Evolutionary conservation across 2,888 invertebrate species (phyloP).

Genomic region (Ophraella communa): DNA sequence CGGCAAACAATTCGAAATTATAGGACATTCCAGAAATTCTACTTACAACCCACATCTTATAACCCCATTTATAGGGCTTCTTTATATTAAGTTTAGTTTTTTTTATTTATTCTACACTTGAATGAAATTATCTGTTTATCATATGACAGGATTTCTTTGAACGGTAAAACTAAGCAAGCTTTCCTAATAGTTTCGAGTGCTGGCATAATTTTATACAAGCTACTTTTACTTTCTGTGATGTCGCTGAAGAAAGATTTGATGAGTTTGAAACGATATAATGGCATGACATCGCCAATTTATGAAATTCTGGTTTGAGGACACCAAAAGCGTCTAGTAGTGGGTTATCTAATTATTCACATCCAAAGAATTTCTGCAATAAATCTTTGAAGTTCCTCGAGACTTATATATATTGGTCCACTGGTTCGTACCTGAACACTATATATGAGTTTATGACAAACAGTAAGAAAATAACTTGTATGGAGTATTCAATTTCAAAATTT

Average conservation of each 20-base stretch:
- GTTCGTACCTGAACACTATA: too few relatives aligned
- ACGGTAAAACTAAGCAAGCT: not conserved
- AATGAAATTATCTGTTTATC: constrained; percentile 8
- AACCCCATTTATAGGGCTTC: constrained; percentile 50
- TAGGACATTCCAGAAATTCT: constrained; percentile 42
- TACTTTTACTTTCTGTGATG: constrained; percentile 11
- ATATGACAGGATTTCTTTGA: not conserved
- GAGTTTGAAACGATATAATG: constrained; percentile 26
- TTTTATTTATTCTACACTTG: not conserved
- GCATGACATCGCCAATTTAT: constrained; percentile 23
- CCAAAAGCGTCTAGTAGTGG: constrained; percentile 17
- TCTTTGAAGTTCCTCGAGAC: too few relatives aligned
- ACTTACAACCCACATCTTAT: constrained; percentile 46
- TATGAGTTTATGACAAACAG: too few relatives aligned
- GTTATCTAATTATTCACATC: too few relatives aligned
- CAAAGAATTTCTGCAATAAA: too few relatives aligned
- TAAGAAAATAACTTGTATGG: too few relatives aligned
- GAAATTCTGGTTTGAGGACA: constrained; percentile 27
- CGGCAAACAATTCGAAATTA: constrained; percentile 43
- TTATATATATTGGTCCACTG: too few relatives aligned
- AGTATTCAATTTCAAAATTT: too few relatives aligned
- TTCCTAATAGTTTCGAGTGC: constrained; percentile 24
- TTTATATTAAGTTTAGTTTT: constrained; percentile 12
- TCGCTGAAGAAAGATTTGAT: constrained; percentile 27
- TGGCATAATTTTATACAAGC: constrained; percentile 28